Conservation (phyloP, 2,113 vertebrate species). For the Hydropotes inermis region DNA sequence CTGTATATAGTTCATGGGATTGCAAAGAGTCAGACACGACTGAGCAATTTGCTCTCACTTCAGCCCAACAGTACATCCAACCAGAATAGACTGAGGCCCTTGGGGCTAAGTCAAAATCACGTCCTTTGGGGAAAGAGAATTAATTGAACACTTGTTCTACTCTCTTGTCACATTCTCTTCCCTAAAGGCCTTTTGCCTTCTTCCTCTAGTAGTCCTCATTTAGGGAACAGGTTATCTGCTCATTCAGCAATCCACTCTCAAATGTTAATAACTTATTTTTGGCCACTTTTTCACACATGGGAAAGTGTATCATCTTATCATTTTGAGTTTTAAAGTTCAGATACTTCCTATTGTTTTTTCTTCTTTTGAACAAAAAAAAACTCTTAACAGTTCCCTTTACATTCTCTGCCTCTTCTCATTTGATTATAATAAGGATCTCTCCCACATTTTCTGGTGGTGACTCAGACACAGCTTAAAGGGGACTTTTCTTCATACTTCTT, state of each 20-base stretch:
- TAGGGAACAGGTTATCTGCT: slow-evolving; percentile 30
- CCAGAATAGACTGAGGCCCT: background rate
- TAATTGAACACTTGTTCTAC: slow-evolving; percentile 38
- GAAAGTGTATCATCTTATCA: slow-evolving; percentile 20
- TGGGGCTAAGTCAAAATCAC: slow-evolving; percentile 37
- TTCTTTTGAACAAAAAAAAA: background rate
- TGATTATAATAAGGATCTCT: slow-evolving; percentile 21
- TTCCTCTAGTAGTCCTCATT: slow-evolving; percentile 26
- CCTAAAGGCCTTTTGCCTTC: slow-evolving; percentile 37
- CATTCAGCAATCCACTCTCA: slow-evolving; percentile 40
- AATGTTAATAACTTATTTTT: slow-evolving; percentile 58
- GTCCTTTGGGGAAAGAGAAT: slow-evolving; percentile 44
- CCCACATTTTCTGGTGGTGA: background rate
- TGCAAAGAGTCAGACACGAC: background rate
- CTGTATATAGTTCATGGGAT: background rate
- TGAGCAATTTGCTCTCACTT: background rate
- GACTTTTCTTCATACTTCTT: slow-evolving; percentile 36
- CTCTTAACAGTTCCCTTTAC: background rate
- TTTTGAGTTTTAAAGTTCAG: slow-evolving; percentile 62
- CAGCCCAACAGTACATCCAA: background rate
- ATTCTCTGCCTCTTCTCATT: background rate
- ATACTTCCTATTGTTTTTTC: background rate
- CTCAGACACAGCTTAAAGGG: slow-evolving; percentile 46
- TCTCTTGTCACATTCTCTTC: slow-evolving; percentile 47
- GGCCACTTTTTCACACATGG: slow-evolving; percentile 30